These are phyloP conservation scores for Idaea aversata DNA, from an alignment of 2,888 invertebrate species.

Conservation along the genomic window DNA sequence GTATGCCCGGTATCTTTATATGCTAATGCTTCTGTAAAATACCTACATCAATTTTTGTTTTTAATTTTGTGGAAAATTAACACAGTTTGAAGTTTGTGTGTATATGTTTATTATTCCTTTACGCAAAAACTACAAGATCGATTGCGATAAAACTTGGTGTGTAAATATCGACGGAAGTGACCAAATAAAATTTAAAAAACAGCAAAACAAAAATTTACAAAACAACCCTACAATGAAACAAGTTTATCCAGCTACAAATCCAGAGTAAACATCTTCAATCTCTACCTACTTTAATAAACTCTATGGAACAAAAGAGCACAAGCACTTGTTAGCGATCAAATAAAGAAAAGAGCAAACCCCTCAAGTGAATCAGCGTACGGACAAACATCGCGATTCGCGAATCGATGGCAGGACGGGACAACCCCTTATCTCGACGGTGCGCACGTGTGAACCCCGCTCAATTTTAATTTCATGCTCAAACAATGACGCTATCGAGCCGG, in stretches of 20 bases:
- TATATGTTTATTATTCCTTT: no score
- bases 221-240: conserved; percentile 20
- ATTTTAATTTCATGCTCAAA: conserved; percentile 81
- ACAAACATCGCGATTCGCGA: conserved; percentile 62
- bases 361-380: conserved; percentile 64
- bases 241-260: conserved; percentile 39
- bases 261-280: conserved; percentile 39
- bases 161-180: no score
- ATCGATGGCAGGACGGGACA: conserved; percentile 63
- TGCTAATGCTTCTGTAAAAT: not conserved
- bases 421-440: conserved; percentile 75
- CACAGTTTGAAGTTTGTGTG: no score
- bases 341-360: conserved; percentile 73
- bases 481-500: conserved; percentile 77
- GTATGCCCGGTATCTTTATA: not conserved
- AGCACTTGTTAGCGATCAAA: conserved; percentile 58
- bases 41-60: no score
- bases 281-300: conserved; percentile 41
- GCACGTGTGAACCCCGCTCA: conserved; percentile 80
- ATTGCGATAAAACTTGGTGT: no score
- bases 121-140: no score
- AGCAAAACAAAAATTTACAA: conserved; percentile 11
- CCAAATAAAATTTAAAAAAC: not conserved
- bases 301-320: conserved; percentile 44
- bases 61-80: no score